phyloP scores from a whole-genome alignment of 1,140 invertebrate species.

The Idris sp. region DNA sequence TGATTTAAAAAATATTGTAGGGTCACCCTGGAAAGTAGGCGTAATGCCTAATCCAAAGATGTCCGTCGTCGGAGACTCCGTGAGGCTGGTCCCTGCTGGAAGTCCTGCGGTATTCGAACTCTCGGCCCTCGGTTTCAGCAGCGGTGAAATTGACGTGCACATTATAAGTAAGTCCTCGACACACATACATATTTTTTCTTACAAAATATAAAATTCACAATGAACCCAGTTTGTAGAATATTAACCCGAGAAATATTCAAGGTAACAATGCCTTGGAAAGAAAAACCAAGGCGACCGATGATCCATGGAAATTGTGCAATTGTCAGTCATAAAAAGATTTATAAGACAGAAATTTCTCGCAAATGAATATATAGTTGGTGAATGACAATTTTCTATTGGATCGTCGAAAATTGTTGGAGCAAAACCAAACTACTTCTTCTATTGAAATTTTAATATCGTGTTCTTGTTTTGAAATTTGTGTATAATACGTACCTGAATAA shows the following conservation, averaged over 20 bases:
- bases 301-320: constrained; percentile 46
- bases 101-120: constrained; percentile 92
- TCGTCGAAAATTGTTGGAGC: too few relatives aligned
- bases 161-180: constrained; percentile 72
- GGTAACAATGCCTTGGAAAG: constrained; percentile 16
- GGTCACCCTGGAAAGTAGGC: constrained; percentile 93
- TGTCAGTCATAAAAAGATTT: constrained; percentile 23
- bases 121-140: constrained; percentile 82
- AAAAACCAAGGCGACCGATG: constrained; percentile 43
- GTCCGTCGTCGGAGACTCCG: constrained; percentile 89
- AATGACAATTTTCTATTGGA: too few relatives aligned
- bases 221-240: too few relatives aligned
- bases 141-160: constrained; percentile 77
- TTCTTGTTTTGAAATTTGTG: too few relatives aligned
- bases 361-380: neutral
- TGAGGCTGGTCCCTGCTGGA: constrained; percentile 91
- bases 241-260: constrained; percentile 33
- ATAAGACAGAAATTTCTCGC: constrained; percentile 21
- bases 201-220: constrained; percentile 7
- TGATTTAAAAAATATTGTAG: constrained; percentile 80
- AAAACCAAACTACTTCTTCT: too few relatives aligned
- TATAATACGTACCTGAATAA: too few relatives aligned
- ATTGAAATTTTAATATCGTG: too few relatives aligned
- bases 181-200: too few relatives aligned
- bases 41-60: constrained; percentile 88